Evolutionary conservation across 2,888 invertebrate genomes (phyloP).

Genomic region (Sinopyrophorus schimmeli): DNA sequence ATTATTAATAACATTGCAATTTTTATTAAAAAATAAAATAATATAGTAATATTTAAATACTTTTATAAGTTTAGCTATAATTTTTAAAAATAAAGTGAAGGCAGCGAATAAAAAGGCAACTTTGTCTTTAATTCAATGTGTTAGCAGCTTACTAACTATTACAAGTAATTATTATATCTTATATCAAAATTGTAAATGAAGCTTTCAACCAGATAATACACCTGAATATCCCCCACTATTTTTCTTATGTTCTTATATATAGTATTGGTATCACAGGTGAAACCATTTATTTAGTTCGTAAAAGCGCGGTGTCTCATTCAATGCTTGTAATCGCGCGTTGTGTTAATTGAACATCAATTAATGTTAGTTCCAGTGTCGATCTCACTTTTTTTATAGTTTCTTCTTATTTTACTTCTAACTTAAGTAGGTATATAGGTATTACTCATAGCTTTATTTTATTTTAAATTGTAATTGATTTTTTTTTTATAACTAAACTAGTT

Average conservation of each 20-base stretch:
- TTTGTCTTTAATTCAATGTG: no score
- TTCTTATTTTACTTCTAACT: background rate
- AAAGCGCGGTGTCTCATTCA: slow-evolving; percentile 22
- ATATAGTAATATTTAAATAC: no score
- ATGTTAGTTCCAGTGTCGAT: background rate
- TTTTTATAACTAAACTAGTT: no score
- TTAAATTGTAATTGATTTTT: background rate
- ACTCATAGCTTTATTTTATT: slow-evolving; percentile 1
- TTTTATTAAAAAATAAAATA: no score
- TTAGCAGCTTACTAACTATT: no score
- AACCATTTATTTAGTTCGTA: slow-evolving; percentile 36
- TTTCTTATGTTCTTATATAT: slow-evolving; percentile 16
- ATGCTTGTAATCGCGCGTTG: slow-evolving; percentile 12
- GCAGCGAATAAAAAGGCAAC: no score
- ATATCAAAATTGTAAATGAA: no score
- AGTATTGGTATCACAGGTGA: slow-evolving; percentile 36
- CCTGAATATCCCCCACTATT: slow-evolving; percentile 29
- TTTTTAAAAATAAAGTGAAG: no score
- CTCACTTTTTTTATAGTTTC: background rate
- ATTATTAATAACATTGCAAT: no score
- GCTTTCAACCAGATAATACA: slow-evolving; percentile 17
- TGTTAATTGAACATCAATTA: slow-evolving; percentile 7
- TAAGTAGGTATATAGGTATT: slow-evolving; percentile 3
- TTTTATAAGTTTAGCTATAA: no score
- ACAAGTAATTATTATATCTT: no score